Evolutionary conservation across 2,113 vertebrate genomes (phyloP).

Genomic region (Leucopsar rothschildi): DNA sequence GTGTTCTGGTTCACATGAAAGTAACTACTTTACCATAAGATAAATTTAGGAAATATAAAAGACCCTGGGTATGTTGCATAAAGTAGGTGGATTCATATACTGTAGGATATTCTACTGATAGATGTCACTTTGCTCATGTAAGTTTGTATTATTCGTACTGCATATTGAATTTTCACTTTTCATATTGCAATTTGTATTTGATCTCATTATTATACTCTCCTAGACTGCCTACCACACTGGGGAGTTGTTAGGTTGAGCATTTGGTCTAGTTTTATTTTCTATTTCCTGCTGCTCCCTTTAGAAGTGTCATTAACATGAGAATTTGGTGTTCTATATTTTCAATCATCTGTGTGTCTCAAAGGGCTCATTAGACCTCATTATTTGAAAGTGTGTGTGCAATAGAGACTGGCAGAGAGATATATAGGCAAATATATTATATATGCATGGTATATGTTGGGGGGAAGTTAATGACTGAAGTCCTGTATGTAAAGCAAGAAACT

Average conservation of each 20-base stretch:
- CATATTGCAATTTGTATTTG: constrained; percentile 33
- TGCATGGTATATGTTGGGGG: not conserved
- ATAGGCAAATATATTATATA: not conserved
- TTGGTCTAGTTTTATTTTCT: constrained; percentile 56
- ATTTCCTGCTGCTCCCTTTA: constrained; percentile 7
- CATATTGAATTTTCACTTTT: constrained; percentile 53
- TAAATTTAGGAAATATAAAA: not conserved
- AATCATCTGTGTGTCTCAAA: constrained; percentile 4
- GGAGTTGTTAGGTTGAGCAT: constrained; percentile 38
- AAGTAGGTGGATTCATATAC: not conserved
- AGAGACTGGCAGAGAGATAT: not conserved
- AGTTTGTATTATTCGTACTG: constrained; percentile 50
- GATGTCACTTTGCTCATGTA: not conserved
- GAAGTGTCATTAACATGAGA: constrained; percentile 12
- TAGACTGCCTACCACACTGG: not conserved
- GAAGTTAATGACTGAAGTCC: not conserved
- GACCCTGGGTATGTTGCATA: not conserved
- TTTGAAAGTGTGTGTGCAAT: not conserved
- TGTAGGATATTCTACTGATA: not conserved
- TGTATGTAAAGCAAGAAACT: not conserved
- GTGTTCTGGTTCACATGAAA: not conserved
- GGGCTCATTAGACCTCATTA: not conserved
- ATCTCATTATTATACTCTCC: constrained; percentile 42
- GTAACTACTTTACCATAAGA: not conserved
- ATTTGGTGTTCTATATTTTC: constrained; percentile 33